phyloP scores from a whole-genome alignment of 2,113 vertebrate genomes.

The Alexandromys fortis region DNA sequence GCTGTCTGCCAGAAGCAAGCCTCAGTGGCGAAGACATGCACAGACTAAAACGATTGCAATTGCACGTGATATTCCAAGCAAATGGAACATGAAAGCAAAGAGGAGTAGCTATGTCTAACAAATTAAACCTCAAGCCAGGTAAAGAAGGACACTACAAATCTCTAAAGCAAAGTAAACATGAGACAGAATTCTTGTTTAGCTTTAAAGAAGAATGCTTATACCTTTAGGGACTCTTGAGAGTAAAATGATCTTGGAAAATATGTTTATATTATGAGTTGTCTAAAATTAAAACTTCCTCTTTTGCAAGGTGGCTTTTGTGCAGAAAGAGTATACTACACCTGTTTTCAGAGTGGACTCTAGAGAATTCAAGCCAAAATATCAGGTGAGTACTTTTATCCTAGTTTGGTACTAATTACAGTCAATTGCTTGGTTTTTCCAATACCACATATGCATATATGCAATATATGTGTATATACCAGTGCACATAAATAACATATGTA shows the following conservation, averaged over 20 bases:
- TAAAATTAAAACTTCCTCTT: slow-evolving; percentile 71
- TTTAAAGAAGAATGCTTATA: not conserved
- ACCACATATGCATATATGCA: not conserved
- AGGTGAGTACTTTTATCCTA: slow-evolving; percentile 65
- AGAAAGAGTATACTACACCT: not conserved
- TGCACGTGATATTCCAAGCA: not conserved
- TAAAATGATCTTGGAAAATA: slow-evolving; percentile 54
- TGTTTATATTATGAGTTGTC: slow-evolving; percentile 16
- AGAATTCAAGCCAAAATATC: slow-evolving; percentile 49
- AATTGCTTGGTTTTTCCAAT: slow-evolving; percentile 21
- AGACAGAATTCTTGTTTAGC: slow-evolving; percentile 42
- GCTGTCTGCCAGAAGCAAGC: not conserved
- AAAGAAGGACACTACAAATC: not conserved
- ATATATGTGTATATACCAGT: too few species aligned
- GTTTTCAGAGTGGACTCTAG: not conserved
- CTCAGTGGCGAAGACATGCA: too few species aligned
- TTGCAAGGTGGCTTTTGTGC: slow-evolving; percentile 69
- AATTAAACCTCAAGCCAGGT: not conserved
- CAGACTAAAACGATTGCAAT: not conserved
- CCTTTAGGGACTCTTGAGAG: slow-evolving; percentile 23
- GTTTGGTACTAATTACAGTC: slow-evolving; percentile 20
- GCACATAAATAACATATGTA: not conserved
- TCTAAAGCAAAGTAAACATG: not conserved
- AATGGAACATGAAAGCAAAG: not conserved
- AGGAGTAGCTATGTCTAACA: not conserved